Evolutionary conservation across 2,113 vertebrate species (phyloP), one percentile per base, ranked within the genome.

Genomic region (Alectura lathami): DNA sequence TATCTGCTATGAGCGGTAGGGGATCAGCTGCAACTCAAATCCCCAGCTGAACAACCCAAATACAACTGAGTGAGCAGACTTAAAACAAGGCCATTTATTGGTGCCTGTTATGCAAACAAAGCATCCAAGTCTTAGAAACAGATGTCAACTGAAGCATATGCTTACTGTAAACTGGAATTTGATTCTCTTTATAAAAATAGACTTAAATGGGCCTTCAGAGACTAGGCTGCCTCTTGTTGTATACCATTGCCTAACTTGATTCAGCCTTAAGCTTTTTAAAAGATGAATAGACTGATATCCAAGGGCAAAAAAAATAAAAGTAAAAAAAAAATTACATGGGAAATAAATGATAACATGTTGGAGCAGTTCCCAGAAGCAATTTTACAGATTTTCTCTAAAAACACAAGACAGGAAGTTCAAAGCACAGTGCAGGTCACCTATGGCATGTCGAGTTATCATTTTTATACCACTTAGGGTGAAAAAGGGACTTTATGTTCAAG

Each of bases 361-460:
- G 98, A 99, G 98, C 98, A 98, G 98, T 98, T 99, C 98, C 99
- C 98, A 98, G 98, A 98, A 99, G 98, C 98, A 98, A 98, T 99
- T 98, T 99, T 98, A 97, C 96, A 95, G 97, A 96, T 97, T 98
- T 97, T 96, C 96, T 96, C 96, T 97, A 97, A 98, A 98, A 98
- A 98, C 97, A 98, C 91, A 97, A 98, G 98, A 98, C 97, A 98
- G 96, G 96, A 98, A 98, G 98, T 98, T 98, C 98, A 98, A 98
- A 98, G 98, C 98, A 88, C 93, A 93, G 97, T 38, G 34, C 95
- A 96, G 98, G 98, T 98, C 98, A 98, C 97, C 97, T 94, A 94
- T 98, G 98, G 98, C 97, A 98, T 96, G 97, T 98, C 78, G 96
- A 97, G 97, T 98, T 98, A 98, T 98, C 98, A 97, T 98, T 98